Percentiles rank a stretch among this genome's conserved stretches.
Conservation (phyloP, 2,113 vertebrate species). For the Grammomys dolichurus region DNA sequence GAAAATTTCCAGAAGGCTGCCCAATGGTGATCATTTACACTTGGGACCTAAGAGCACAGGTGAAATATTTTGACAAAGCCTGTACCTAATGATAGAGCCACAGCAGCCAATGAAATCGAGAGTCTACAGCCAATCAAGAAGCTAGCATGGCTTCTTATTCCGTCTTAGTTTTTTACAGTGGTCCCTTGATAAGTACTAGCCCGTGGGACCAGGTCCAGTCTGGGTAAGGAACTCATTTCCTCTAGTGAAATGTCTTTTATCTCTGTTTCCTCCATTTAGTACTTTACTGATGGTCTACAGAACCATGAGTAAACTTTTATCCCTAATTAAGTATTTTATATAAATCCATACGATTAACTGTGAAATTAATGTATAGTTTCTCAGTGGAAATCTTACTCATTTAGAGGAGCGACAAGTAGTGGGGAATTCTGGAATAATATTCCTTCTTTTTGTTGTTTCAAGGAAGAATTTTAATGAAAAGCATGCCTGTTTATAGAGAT, state of each 20-base stretch:
- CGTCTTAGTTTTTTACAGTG: neutral
- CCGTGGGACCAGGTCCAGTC: neutral
- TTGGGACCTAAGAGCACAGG: neutral
- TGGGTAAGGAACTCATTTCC: neutral
- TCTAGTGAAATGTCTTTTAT: neutral
- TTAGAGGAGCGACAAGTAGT: neutral
- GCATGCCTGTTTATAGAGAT: neutral
- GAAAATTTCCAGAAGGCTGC: neutral
- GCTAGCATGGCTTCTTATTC: neutral
- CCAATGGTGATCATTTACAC: neutral
- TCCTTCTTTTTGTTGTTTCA: neutral
- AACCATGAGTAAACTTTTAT: neutral
- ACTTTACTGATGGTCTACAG: neutral
- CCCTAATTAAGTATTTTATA: neutral
- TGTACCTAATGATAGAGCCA: neutral
- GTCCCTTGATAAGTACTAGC: too few species aligned
- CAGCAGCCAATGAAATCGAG: neutral
- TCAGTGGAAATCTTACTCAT: neutral
- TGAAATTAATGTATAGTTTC: neutral
- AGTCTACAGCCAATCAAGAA: neutral
- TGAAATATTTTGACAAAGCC: neutral
- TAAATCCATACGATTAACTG: neutral
- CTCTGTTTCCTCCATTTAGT: neutral
- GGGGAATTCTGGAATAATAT: neutral
- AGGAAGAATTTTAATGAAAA: neutral